Evolutionary conservation across 2,797 vertebrate species (phyloP), one percentile per base, ranked within the genome.

Genomic region (Ficedula albicollis): DNA sequence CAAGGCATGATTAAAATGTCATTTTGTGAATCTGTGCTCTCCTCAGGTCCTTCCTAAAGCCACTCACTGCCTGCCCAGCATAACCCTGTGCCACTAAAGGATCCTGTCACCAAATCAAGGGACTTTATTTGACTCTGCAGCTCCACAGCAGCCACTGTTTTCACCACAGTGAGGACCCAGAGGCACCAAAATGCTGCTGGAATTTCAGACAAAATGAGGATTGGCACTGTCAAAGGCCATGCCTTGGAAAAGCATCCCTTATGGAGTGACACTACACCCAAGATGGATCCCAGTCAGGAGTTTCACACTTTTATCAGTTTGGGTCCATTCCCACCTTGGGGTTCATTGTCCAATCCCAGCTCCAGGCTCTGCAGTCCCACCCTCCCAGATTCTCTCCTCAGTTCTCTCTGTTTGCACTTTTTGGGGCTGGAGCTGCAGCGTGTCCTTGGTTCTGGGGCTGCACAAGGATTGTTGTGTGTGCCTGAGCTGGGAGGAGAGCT

Each of bases 1-100:
- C 87, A 72, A 89, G 60, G 72, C 69, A 38, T 96, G 96, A 97
- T 97, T 97, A 96, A 97, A 97, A 96, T 92, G 95, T 92, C 94
- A 91, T 95, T 96, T 96, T 74, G 68, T 87, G 96, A 89, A 78
- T 92, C 93, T 94, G 63, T 88, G 70, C 43, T 60, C 63, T 58
- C 74, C 81, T 66, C 81, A 84, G 34, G 80, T 78, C 62, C 67
- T 94, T 74, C 83, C 74, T 36, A 46, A 78, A 94, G 62, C 87
- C 69, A 16, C 39, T 69, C 44, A 7, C 66, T 69, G 39, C 58
- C 72, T 92, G 67, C 90, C 83, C 58, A 36, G 69, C 27, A 62
- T 29, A 5, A 89, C 72, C 72, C 66, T 22, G 14, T 5, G 16
- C 34, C 51, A 30, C 21, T 62, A 52, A 81, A 82, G 93, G 52